These are phyloP conservation scores for Cebidichthys violaceus DNA, from an alignment of 2,113 vertebrate species.

Conservation along the genomic window DNA sequence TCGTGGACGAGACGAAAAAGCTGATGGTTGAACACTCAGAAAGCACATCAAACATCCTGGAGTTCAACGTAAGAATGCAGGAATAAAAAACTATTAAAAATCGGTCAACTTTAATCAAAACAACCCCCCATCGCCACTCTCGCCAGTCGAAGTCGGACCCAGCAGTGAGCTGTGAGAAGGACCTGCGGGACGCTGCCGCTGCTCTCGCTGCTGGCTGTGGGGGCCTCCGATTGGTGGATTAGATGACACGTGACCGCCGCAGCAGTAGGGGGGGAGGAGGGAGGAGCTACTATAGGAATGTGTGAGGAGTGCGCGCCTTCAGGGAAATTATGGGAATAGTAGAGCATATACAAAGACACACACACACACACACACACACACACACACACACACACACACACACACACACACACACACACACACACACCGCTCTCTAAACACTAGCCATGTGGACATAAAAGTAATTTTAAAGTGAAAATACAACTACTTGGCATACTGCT, in stretches of 20 bases:
- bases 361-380: neutral
- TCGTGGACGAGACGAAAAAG: neutral
- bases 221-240: slow-evolving; percentile 68
- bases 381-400: neutral
- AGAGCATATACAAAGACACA: slow-evolving; percentile 2
- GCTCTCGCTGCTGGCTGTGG: too few relatives aligned
- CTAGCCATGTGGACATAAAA: neutral
- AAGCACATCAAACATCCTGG: slow-evolving; percentile 24
- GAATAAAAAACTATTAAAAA: slow-evolving; percentile 4
- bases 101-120: slow-evolving; percentile 65
- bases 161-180: slow-evolving; percentile 31
- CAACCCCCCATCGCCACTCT: slow-evolving; percentile 55
- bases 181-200: slow-evolving; percentile 35
- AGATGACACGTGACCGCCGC: slow-evolving; percentile 56
- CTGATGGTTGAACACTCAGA: neutral
- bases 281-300: slow-evolving; percentile 77
- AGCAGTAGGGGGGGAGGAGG: slow-evolving; percentile 37
- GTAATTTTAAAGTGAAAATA: neutral
- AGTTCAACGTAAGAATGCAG: neutral
- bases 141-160: slow-evolving; percentile 50
- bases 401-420: neutral
- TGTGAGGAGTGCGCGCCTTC: slow-evolving; percentile 68
- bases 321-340: slow-evolving; percentile 61
- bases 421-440: neutral
- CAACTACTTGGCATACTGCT: neutral